Evolutionary conservation across 2,797 vertebrate genomes (phyloP).

Genomic region (Apodemus agrarius): DNA sequence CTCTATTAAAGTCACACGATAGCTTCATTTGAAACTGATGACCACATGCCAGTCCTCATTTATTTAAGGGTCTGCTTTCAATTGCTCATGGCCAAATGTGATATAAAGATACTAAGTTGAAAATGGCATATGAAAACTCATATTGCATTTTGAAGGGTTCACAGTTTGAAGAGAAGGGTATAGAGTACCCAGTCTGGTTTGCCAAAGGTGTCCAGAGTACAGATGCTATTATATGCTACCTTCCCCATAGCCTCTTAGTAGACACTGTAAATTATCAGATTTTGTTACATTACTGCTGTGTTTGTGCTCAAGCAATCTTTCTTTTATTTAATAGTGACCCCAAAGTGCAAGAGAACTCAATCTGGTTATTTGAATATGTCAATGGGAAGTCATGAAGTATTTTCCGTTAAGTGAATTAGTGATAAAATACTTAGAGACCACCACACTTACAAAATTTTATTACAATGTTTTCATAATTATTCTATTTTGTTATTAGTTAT

Average conservation of each 20-base stretch:
- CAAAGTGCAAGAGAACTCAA: background rate
- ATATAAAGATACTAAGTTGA: background rate
- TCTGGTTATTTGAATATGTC: background rate
- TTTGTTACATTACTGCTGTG: background rate
- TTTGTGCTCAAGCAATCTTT: background rate
- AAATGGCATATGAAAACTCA: background rate
- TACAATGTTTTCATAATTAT: background rate
- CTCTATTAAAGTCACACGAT: background rate
- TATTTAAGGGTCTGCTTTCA: background rate
- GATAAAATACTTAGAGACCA: background rate
- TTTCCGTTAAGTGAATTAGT: background rate
- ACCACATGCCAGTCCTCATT: too few relatives aligned
- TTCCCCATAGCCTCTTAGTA: background rate
- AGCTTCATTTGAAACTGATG: background rate
- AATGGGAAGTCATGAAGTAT: background rate
- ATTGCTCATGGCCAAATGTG: background rate
- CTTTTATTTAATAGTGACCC: background rate
- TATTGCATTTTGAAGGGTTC: background rate
- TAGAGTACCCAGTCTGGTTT: background rate
- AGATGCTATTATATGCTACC: background rate
- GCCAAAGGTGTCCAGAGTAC: background rate
- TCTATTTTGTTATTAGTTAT: background rate
- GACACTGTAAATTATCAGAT: background rate
- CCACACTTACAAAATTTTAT: background rate
- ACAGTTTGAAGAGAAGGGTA: background rate